Evolutionary conservation across 2,797 vertebrate genomes (phyloP).

Genomic region (Heteromormyrus szaboi): DNA sequence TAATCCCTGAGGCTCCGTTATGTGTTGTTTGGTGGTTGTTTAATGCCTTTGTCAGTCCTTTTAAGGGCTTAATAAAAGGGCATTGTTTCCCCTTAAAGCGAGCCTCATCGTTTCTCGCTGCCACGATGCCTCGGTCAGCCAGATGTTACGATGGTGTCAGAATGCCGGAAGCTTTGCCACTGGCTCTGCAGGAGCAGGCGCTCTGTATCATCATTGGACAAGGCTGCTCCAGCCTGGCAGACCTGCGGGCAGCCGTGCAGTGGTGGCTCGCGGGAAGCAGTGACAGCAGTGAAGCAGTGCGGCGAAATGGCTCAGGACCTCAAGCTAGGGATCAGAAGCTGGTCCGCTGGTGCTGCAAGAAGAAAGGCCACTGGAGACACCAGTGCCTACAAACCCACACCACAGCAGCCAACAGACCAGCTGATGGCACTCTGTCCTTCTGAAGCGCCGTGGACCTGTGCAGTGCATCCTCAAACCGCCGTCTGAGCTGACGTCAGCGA

Average conservation of each 20-base stretch:
- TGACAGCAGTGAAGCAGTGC: neutral
- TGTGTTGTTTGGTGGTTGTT: neutral
- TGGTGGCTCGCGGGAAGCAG: neutral
- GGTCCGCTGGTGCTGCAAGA: neutral
- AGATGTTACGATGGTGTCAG: neutral
- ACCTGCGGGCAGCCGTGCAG: neutral
- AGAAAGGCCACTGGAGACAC: neutral
- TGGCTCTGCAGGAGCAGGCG: neutral
- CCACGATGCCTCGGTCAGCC: neutral
- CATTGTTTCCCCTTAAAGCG: neutral
- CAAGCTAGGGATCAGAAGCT: neutral
- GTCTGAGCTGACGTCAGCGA: neutral
- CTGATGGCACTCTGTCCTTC: neutral
- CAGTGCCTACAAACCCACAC: neutral
- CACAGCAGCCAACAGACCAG: neutral
- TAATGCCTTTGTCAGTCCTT: neutral
- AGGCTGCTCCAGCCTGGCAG: neutral
- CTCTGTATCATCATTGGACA: neutral
- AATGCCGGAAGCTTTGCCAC: neutral
- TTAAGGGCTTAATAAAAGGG: neutral
- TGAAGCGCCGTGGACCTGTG: neutral
- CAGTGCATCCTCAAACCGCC: neutral
- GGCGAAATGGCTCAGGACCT: neutral
- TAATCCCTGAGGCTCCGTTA: neutral
- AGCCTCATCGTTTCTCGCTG: neutral